These are phyloP conservation scores for Leistus spinibarbis DNA, from an alignment of 2,888 invertebrate genomes.

Conservation along the genomic window DNA sequence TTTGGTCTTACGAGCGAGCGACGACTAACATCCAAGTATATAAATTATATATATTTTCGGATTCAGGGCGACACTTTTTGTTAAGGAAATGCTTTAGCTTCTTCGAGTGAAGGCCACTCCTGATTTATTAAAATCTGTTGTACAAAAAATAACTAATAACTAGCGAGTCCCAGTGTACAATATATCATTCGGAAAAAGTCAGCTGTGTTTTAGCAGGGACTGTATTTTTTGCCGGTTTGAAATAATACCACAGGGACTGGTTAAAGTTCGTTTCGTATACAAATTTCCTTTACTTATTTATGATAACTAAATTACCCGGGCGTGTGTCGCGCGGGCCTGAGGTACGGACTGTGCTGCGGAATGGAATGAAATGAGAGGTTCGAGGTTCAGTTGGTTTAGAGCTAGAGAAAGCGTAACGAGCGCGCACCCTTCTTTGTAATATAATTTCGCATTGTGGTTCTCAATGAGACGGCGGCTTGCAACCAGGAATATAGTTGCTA, in stretches of 20 bases:
- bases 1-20: too few species aligned
- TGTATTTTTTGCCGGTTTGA: not conserved
- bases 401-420: constrained; percentile 10
- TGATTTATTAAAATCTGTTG: too few species aligned
- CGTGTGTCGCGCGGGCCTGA: constrained; percentile 9
- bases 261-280: constrained; percentile 34
- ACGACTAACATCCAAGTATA: too few species aligned
- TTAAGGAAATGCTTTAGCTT: too few species aligned
- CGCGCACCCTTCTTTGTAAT: constrained; percentile 34
- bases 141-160: not conserved
- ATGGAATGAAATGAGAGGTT: not conserved
- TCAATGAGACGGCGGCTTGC: not conserved
- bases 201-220: not conserved
- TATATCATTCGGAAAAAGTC: not conserved
- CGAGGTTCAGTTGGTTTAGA: not conserved
- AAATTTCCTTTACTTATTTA: constrained; percentile 38
- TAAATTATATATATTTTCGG: too few species aligned
- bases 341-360: not conserved
- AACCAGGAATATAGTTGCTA: not conserved
- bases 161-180: not conserved
- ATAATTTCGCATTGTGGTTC: constrained; percentile 34
- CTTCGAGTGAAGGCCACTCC: too few species aligned
- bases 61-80: too few species aligned
- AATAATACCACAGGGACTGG: constrained; percentile 33
- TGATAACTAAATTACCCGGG: constrained; percentile 32